Base-by-base conservation (phyloP, 1,140 invertebrate species). In the Drosophila sulfurigaster region DNA sequence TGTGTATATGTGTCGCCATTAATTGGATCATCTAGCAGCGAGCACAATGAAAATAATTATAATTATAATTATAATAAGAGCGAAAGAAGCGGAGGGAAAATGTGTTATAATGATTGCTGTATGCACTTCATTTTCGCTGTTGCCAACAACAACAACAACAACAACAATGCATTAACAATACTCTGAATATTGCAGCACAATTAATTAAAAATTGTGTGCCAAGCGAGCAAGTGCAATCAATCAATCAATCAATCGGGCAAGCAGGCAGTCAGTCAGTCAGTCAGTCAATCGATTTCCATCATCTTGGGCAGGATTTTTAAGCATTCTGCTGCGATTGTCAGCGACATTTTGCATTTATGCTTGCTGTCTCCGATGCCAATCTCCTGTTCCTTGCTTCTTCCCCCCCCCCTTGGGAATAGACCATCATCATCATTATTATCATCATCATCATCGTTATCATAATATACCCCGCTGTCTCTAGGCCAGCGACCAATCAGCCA, bases 1-100 rank as follows among this genome's bases (percentile, higher is more conserved):
- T 64, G 7, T 64, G 49, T 20, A 51, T 60, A 67, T 81, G 58
- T 64, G 65, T 74, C 43, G 79, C 75, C 70, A 85, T 85, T 85
- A 86, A 86, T 85, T 85, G 70, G 82, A 85, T 85, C 81, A 85
- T 85, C 82, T 81, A 81, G 82, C 70, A 60, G 45, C 46, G 60
- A 51, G 60, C 58, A 71, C 63, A 78, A 78, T 62, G 59, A 75
- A 59, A 65, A 78, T 56, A 70, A 70, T 65, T 75, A 79, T 82
- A 82, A 85, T 83, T 60, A 81, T 85, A 65, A 81, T 65, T 30
- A 71, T 43, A 64, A 13, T 16, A 52, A 49, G 1, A 62, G 49
- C 10, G 51, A 69, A 48, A 57, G 15, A 28, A 49, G 35, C 35
- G 0, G 20, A 25, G 35, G 32, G 11, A 6, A 25, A 41, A 38